These are phyloP conservation scores for Charadrius vociferus DNA, from an alignment of 2,113 vertebrate genomes.

Conservation along the genomic window DNA sequence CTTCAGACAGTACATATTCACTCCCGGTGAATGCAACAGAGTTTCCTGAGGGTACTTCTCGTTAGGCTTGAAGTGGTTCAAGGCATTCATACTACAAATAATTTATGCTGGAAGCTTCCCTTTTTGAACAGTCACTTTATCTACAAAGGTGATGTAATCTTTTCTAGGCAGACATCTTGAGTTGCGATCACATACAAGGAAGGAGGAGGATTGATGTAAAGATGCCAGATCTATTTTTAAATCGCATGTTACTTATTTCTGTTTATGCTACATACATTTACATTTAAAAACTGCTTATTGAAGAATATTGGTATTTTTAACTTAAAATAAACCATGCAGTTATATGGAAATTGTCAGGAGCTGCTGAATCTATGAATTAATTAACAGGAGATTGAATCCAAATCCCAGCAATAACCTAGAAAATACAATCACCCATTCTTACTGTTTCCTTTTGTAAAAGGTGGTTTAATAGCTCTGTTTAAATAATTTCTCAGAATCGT, in stretches of 20 bases:
- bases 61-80: conserved; percentile 6
- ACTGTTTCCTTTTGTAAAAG: neutral
- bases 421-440: neutral
- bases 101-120: conserved; percentile 15
- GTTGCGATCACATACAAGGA: neutral
- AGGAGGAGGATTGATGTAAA: neutral
- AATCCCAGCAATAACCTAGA: neutral
- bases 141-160: neutral
- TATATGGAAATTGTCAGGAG: neutral
- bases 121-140: neutral
- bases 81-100: neutral
- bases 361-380: neutral
- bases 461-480: neutral
- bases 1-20: neutral
- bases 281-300: neutral
- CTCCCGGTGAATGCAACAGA: neutral
- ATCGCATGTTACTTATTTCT: neutral
- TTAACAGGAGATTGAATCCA: neutral
- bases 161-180: neutral
- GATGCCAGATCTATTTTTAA: neutral
- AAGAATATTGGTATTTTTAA: neutral
- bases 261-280: neutral
- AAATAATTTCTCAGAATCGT: neutral
- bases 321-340: neutral
- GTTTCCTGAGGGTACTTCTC: neutral